A percentile compares a stretch with the other conserved stretches of the same genome.
Conservation (phyloP, 1,140 invertebrate genomes). For the Diprion similis region DNA sequence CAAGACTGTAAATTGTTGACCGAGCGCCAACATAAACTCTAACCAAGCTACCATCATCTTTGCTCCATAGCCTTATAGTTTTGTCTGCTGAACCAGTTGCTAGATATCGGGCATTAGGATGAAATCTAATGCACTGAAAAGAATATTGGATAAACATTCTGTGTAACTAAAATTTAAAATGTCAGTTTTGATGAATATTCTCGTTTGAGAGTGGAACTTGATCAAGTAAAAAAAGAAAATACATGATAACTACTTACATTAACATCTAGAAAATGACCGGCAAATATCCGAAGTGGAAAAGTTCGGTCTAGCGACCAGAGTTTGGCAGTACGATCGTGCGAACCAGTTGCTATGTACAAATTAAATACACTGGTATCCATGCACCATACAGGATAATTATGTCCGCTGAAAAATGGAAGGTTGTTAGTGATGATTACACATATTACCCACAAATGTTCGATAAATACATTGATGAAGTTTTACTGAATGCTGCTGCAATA, state of each 20-base stretch:
- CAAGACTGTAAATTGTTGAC: conserved; percentile 67
- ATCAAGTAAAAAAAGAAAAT: background rate
- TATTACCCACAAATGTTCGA: conserved; percentile 15
- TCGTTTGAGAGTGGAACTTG: too few relatives aligned
- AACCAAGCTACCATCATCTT: conserved; percentile 67
- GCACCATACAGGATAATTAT: conserved; percentile 88
- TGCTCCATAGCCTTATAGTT: conserved; percentile 77
- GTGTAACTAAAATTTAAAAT: too few relatives aligned
- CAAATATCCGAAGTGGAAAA: conserved; percentile 80
- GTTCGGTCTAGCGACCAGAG: conserved; percentile 85
- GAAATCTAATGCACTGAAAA: conserved; percentile 77
- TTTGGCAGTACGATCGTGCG: conserved; percentile 83
- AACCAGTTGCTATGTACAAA: conserved; percentile 81
- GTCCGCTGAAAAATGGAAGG: conserved; percentile 67
- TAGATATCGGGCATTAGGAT: conserved; percentile 82
- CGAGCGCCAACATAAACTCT: conserved; percentile 69
- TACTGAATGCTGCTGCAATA: conserved; percentile 20
- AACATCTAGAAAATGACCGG: conserved; percentile 83
- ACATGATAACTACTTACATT: conserved; percentile 66
- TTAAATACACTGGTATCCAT: conserved; percentile 78
- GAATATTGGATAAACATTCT: background rate
- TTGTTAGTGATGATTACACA: conserved; percentile 10
- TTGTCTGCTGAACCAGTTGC: conserved; percentile 82
- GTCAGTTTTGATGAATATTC: too few relatives aligned
- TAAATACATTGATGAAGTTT: conserved; percentile 18